Percentiles rank a stretch among this genome's conserved stretches.
Evolutionary conservation across 2,888 invertebrate genomes (phyloP).

Genomic region (Tridacna gigas): DNA sequence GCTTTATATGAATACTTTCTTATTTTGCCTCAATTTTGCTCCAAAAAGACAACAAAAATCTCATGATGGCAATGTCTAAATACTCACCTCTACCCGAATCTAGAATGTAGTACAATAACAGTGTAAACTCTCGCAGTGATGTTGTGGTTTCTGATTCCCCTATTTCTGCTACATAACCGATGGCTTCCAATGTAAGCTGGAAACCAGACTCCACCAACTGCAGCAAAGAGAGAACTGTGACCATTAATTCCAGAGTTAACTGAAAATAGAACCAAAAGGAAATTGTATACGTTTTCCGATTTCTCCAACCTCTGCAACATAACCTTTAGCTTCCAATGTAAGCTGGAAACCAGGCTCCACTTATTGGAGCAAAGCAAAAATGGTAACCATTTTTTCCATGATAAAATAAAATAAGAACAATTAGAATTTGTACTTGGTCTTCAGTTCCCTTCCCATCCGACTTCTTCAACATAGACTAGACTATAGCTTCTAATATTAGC

Average conservation of each 20-base stretch:
- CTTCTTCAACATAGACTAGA: no score
- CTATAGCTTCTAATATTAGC: no score
- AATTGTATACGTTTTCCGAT: no score
- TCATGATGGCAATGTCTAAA: not conserved
- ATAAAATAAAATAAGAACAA: no score
- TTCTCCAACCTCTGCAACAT: no score
- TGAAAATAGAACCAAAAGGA: conserved; percentile 16
- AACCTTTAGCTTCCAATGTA: no score
- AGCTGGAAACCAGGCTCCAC: no score
- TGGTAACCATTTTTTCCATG: no score
- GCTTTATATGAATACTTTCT: not conserved
- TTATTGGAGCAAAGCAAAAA: no score
- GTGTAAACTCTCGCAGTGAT: conserved; percentile 9
- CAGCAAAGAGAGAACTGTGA: conserved; percentile 27
- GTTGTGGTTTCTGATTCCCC: conserved; percentile 32
- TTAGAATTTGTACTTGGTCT: no score
- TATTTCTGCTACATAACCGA: conserved; percentile 35
- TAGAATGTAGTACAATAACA: conserved; percentile 35
- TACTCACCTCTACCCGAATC: conserved; percentile 29
- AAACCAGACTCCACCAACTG: conserved; percentile 18
- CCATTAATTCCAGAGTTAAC: conserved; percentile 51
- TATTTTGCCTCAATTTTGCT: not conserved
- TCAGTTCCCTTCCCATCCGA: no score
- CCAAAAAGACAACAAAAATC: no score
- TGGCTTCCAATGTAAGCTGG: conserved; percentile 1